Conservation (phyloP, 2,888 invertebrate species). For the Tiliacea aurago region DNA sequence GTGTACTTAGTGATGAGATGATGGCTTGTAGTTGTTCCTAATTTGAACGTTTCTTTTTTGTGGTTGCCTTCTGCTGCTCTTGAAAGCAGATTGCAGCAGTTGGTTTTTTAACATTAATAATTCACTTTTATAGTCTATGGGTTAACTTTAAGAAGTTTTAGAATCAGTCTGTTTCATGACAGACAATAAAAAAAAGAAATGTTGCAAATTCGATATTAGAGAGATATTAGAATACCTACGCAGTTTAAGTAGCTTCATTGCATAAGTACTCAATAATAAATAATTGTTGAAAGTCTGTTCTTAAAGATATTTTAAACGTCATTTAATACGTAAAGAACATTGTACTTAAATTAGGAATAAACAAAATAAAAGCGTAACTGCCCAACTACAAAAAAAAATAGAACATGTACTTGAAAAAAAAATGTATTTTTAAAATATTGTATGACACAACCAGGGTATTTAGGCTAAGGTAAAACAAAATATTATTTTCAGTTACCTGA, state of each 20-base stretch:
- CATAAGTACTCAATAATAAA: no score
- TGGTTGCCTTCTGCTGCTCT: no score
- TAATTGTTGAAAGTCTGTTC: no score
- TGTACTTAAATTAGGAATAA: constrained; percentile 2
- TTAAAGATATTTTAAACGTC: no score
- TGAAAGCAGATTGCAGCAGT: no score
- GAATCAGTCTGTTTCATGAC: neutral
- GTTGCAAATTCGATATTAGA: neutral
- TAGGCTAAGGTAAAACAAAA: constrained; percentile 85
- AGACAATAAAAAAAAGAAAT: neutral
- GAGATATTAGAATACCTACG: no score
- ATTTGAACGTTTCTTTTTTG: neutral
- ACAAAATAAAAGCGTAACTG: constrained; percentile 18
- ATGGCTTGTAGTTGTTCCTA: neutral
- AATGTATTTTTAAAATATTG: constrained; percentile 63
- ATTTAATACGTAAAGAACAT: neutral
- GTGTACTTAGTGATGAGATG: constrained; percentile 1
- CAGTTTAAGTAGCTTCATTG: neutral
- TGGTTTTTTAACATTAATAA: neutral
- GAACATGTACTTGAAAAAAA: constrained; percentile 64
- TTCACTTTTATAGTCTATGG: neutral
- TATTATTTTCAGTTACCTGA: constrained; percentile 81
- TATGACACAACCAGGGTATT: constrained; percentile 65
- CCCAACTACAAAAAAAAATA: constrained; percentile 12
- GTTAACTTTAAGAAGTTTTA: neutral